Base-by-base conservation (phyloP, 2,113 vertebrate genomes). In the Trichechus manatus region DNA sequence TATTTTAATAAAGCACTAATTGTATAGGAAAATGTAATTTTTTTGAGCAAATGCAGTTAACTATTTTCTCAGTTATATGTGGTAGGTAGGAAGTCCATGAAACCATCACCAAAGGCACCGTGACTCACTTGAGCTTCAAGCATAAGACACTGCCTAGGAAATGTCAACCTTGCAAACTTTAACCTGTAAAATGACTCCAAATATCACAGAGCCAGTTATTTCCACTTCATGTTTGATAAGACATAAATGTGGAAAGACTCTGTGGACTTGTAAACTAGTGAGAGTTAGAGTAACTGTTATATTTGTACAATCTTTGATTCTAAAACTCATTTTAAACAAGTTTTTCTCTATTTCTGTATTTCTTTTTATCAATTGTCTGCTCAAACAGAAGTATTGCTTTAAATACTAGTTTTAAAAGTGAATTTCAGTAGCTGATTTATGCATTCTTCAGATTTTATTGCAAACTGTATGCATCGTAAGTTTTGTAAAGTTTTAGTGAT, bases 1-100 rank as follows among this genome's bases (percentile, higher is more conserved):
- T 91, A 89, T 85, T 94, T 88, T 68, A 94, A 44, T 36, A 88
- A 84, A 70, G 14, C 20, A 74, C 63, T 50, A 61, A 27, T 79
- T 92, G 19, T 61, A 33, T 3, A 44, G 29, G 50, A 64, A 86
- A 88, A 74, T 68, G 27, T 81, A 31, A 87, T 78, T 85, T 91
- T 17, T 82, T 5, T 25, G 20, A 68, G 22, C 19, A 74, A 11
- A 64, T 27, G 10, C 19, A n/a, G 6, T 33, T 89, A 31, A 31
- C 42, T 77, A 20, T 68, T 20, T 72, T 75, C 31, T 66, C 10
- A 47, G n/a, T 39, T 44, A 29, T 7, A 20, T 19, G 44, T 17
- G 42, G 10, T 63, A 82, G 3, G 10, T 56, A 89, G 4, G 11
- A 74, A 17, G 14, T 23, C 5, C 42, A 15, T 36, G 29, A 8